Conservation (phyloP, 2,113 vertebrate species). For the Tympanuchus pallidicinctus region DNA sequence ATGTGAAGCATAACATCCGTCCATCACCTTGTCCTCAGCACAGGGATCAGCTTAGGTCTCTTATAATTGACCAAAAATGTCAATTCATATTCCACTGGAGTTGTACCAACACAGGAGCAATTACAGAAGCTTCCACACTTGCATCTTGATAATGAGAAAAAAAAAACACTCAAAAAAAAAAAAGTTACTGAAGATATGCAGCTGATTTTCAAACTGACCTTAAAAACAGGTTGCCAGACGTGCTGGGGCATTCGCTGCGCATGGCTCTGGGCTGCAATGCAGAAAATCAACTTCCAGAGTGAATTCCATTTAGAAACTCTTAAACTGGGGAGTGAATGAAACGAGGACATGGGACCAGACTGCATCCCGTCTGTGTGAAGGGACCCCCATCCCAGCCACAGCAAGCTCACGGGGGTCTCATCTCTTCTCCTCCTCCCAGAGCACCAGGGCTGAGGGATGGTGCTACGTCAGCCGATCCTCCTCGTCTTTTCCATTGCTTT, state of each 20-base stretch:
- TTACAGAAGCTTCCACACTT: background rate
- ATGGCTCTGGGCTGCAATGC: fast-evolving
- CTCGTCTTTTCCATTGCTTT: constrained; percentile 20
- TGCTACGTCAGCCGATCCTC: background rate
- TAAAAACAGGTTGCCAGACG: background rate
- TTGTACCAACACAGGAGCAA: background rate
- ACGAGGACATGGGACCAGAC: background rate
- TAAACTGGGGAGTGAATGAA: fast-evolving
- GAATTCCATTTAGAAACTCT: background rate
- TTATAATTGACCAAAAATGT: background rate
- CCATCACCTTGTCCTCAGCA: background rate
- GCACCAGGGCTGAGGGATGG: background rate
- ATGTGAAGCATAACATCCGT: background rate
- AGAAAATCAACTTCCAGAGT: background rate
- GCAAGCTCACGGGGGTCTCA: background rate
- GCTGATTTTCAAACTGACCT: background rate
- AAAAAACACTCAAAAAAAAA: background rate
- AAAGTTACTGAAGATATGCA: background rate
- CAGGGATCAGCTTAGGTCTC: background rate
- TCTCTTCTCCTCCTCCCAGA: background rate
- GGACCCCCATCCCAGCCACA: background rate
- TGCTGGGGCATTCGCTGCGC: background rate
- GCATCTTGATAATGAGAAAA: background rate
- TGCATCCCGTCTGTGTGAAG: fast-evolving
- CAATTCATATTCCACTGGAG: background rate